Base-by-base conservation (phyloP, 1,140 invertebrate species). In the Carcinoscorpius rotundicauda region DNA sequence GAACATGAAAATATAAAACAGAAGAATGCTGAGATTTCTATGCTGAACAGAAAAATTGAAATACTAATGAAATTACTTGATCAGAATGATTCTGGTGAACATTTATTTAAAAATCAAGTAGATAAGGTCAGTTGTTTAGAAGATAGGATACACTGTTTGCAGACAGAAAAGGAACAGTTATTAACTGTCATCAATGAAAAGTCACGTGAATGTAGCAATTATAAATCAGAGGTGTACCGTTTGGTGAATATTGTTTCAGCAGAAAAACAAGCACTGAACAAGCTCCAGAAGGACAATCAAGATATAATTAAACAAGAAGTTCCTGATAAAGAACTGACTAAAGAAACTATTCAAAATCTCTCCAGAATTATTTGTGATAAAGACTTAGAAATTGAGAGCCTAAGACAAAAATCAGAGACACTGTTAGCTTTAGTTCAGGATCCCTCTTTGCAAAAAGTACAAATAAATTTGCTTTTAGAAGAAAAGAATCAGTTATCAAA, bases 341-440 rank as follows among this genome's bases (percentile, higher is more conserved):
- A 75, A 62, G 76, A 79, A 69, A 75, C 77, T 6, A 64, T 79
- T 9, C 72, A 76, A 60, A 78, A 78, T 64, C 66, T 81, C 48
- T 75, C 77, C 5, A 71, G 73, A 58, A 71, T 81, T 3, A 74
- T 81, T n/a, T 69, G 75, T 6, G 78, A 80, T 66, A 77, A 76
- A 66, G 79, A 81, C 66, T 61, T 78, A 50, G 79, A 80, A 68
- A 77, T 81, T 9, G 78, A 79, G 60, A 75, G 77, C 50, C 65
- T 81, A 11, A 75, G 71, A 59, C 73, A 78, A 64, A 79, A 80
- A 70, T 79, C 76, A 68, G 62, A 72, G 5, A 76, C 77, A 5
- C 70, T 80, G n/a, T 63, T 78, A 2, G 68, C 72, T 29, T 73
- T 78, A n/a, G 67, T 79, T 11, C 76, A 78, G 55, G 55, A 70